Evolutionary conservation across 1,140 invertebrate genomes (phyloP).

Genomic region (Lanistes nyassanus): DNA sequence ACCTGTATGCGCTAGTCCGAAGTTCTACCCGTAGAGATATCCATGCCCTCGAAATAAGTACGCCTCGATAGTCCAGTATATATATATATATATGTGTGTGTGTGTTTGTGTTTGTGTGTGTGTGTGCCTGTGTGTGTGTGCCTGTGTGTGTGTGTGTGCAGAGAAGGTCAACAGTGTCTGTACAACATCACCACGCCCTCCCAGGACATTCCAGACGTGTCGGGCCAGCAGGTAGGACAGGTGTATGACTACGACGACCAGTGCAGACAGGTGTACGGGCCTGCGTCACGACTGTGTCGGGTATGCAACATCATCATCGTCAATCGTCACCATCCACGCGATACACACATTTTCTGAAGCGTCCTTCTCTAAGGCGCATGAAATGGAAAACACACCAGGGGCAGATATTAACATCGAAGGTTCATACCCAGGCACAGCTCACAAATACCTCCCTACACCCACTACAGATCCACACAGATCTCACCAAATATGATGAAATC

Average conservation of each 20-base stretch:
- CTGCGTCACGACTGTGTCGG: not conserved
- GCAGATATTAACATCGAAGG: too few relatives aligned
- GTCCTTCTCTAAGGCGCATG: too few relatives aligned
- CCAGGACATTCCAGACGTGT: slow-evolving; percentile 15
- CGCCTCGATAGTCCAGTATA: too few relatives aligned
- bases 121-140: not conserved
- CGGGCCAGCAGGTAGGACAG: slow-evolving; percentile 6
- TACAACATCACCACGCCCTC: not conserved
- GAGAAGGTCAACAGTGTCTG: not conserved
- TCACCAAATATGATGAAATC: too few relatives aligned
- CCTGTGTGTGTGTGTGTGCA: not conserved
- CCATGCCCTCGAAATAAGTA: too few relatives aligned
- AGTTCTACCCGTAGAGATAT: too few relatives aligned
- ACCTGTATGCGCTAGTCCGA: too few relatives aligned
- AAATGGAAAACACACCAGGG: too few relatives aligned
- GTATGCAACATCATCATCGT: not conserved
- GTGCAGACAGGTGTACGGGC: slow-evolving; percentile 15
- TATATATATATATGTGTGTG: not conserved
- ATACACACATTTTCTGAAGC: not conserved
- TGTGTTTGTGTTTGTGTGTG: too few relatives aligned
- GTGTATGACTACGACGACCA: slow-evolving; percentile 14
- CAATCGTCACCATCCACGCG: not conserved
- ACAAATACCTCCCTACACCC: too few relatives aligned
- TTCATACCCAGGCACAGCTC: too few relatives aligned
- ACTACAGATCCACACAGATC: too few relatives aligned